A percentile compares a stretch with the other conserved stretches of the same genome.
Conservation (phyloP, 2,888 invertebrate genomes). For the Pyralis farinalis region DNA sequence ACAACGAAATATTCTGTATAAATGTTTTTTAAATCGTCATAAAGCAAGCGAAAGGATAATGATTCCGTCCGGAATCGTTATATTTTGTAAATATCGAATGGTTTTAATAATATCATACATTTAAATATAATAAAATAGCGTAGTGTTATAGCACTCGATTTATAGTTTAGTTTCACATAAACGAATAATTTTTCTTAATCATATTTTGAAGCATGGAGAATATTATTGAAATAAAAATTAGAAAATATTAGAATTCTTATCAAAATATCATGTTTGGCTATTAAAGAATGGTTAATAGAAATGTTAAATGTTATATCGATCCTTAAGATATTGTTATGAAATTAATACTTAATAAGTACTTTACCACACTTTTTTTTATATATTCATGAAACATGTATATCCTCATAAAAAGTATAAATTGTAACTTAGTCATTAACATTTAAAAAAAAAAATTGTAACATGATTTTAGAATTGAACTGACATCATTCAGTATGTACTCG, state of each 20-base stretch:
- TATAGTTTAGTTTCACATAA: conserved; percentile 9
- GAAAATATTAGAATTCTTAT: conserved; percentile 6
- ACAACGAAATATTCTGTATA: conserved; percentile 9
- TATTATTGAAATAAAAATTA: conserved; percentile 2
- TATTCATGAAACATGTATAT: conserved; percentile 5
- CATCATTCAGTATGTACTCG: conserved; percentile 33
- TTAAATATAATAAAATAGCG: conserved; percentile 2
- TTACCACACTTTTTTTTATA: neutral
- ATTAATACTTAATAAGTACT: conserved; percentile 1
- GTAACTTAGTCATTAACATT: neutral
- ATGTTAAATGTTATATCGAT: conserved; percentile 7
- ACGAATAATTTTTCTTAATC: neutral
- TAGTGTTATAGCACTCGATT: conserved; percentile 8
- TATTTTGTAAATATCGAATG: conserved; percentile 4
- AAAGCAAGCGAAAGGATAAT: neutral
- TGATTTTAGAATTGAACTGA: conserved; percentile 16
- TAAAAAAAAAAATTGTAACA: conserved; percentile 3
- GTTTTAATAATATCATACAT: conserved; percentile 5
- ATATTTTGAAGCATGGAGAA: conserved; percentile 5
- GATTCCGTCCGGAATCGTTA: neutral
- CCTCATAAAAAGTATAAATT: neutral
- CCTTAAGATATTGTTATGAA: conserved; percentile 6
- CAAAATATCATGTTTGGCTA: conserved; percentile 5
- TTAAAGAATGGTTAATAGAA: conserved; percentile 7
- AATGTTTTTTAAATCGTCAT: conserved; percentile 7